These are phyloP conservation scores for Panthera uncia DNA, from an alignment of 2,113 vertebrate genomes.

Conservation along the genomic window DNA sequence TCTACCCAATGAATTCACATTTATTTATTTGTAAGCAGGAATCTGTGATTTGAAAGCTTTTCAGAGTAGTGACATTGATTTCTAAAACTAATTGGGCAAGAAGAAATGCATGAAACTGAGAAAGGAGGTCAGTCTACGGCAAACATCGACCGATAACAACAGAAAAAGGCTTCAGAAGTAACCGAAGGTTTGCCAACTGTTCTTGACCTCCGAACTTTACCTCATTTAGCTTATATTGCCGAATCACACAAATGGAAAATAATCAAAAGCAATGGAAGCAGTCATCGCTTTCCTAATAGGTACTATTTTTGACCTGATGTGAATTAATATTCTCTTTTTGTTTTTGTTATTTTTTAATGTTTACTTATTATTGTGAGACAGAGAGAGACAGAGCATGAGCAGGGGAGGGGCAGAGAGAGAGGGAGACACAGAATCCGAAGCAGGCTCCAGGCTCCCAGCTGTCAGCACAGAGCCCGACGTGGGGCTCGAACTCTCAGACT, in stretches of 20 bases:
- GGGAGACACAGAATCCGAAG: too few relatives aligned
- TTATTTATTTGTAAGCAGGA: constrained; percentile 21
- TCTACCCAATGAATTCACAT: neutral
- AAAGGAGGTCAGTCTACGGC: neutral
- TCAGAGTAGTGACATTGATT: constrained; percentile 36
- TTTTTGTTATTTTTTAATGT: too few relatives aligned
- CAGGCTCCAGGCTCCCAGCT: too few relatives aligned
- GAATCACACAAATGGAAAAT: constrained; percentile 23
- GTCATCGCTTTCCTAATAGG: neutral
- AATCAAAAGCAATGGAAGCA: neutral
- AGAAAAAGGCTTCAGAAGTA: neutral
- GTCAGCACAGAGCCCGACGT: too few relatives aligned
- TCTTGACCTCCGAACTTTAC: neutral
- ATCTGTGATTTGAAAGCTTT: constrained; percentile 40
- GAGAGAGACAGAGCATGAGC: too few relatives aligned
- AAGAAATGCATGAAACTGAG: constrained; percentile 37
- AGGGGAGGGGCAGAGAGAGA: too few relatives aligned
- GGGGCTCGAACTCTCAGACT: too few relatives aligned
- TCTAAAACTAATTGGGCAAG: constrained; percentile 53
- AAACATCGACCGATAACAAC: neutral
- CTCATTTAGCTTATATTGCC: neutral
- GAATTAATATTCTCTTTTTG: neutral
- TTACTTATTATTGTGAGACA: too few relatives aligned
- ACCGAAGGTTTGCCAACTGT: neutral
- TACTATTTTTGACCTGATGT: constrained; percentile 28